Percentiles rank a stretch among this genome's conserved stretches.
These are phyloP conservation scores for Scaptomyza hsui DNA, from an alignment of 1,140 invertebrate species.

Conservation along the genomic window DNA sequence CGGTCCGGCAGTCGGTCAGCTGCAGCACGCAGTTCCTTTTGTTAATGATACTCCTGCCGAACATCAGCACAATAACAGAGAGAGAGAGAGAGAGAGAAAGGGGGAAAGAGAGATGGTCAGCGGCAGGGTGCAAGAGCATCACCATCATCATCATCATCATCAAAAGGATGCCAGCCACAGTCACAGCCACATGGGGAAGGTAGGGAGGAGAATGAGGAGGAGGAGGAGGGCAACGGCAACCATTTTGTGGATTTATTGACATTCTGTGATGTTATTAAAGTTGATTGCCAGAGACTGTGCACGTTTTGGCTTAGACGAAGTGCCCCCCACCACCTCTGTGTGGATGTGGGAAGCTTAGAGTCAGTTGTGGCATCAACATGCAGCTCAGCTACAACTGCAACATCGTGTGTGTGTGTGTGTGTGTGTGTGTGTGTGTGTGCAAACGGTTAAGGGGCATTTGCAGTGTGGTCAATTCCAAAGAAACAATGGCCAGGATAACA, in stretches of 20 bases:
- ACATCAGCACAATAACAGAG: conserved; percentile 48
- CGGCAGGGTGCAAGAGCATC: background rate
- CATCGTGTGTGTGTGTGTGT: conserved; percentile 5
- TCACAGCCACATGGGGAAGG: conserved; percentile 12
- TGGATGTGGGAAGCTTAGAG: background rate
- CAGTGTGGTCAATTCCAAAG: conserved; percentile 72
- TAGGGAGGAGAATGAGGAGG: too few species aligned
- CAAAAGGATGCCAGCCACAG: conserved; percentile 44
- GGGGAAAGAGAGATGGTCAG: background rate
- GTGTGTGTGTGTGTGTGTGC: conserved; percentile 6
- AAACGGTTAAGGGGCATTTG: conserved; percentile 29
- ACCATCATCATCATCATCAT: conserved; percentile 32
- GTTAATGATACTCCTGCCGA: conserved; percentile 80
- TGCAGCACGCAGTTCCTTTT: conserved; percentile 77
- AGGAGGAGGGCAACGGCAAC: conserved; percentile 56
- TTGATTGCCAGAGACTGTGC: conserved; percentile 80
- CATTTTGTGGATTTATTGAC: conserved; percentile 82
- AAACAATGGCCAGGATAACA: conserved; percentile 65
- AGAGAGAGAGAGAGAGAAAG: too few species aligned
- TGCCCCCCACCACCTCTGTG: conserved; percentile 18
- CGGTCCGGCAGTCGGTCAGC: conserved; percentile 49
- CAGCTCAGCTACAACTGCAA: conserved; percentile 27
- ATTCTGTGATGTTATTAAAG: conserved; percentile 83
- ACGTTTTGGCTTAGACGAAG: conserved; percentile 76
- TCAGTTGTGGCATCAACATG: conserved; percentile 29